Percentiles rank a stretch among this genome's conserved stretches.
phyloP scores from a whole-genome alignment of 2,888 invertebrate genomes.

The Caenorhabditis uteleia region DNA sequence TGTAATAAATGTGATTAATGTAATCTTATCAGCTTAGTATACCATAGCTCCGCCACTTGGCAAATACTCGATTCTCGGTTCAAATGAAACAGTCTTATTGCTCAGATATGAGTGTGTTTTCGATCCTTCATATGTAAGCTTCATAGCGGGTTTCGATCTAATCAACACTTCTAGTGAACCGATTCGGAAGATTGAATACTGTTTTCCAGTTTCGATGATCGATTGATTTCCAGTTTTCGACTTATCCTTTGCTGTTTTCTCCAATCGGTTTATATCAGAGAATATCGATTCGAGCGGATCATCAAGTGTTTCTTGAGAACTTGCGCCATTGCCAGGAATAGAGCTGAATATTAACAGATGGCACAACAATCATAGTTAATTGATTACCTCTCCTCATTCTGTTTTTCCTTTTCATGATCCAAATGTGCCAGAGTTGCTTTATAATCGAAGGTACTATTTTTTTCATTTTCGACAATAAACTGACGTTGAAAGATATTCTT shows the following conservation, averaged over 20 bases:
- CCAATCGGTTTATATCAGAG: constrained; percentile 5
- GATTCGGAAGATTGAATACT: constrained; percentile 23
- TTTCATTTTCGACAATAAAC: constrained; percentile 1
- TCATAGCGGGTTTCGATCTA: constrained; percentile 17
- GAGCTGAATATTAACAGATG: too few species aligned
- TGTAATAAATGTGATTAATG: neutral
- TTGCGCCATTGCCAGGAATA: too few species aligned
- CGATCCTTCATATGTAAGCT: neutral
- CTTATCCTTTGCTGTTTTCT: neutral
- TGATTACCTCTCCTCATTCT: too few species aligned
- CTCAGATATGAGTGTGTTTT: neutral
- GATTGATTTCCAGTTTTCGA: neutral
- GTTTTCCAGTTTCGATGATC: constrained; percentile 4
- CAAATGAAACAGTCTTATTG: constrained; percentile 11
- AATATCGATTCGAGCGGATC: constrained; percentile 3
- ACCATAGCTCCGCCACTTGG: constrained; percentile 38
- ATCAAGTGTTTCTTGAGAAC: neutral
- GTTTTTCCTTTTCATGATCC: neutral
- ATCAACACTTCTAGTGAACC: constrained; percentile 12
- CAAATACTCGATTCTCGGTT: constrained; percentile 33
- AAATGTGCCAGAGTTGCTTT: too few species aligned
- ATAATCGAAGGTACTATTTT: neutral
- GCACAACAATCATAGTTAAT: too few species aligned
- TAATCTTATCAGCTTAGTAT: neutral
- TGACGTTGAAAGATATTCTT: constrained; percentile 8